Conservation (phyloP, 2,113 vertebrate species). For the Corvus hawaiiensis region DNA sequence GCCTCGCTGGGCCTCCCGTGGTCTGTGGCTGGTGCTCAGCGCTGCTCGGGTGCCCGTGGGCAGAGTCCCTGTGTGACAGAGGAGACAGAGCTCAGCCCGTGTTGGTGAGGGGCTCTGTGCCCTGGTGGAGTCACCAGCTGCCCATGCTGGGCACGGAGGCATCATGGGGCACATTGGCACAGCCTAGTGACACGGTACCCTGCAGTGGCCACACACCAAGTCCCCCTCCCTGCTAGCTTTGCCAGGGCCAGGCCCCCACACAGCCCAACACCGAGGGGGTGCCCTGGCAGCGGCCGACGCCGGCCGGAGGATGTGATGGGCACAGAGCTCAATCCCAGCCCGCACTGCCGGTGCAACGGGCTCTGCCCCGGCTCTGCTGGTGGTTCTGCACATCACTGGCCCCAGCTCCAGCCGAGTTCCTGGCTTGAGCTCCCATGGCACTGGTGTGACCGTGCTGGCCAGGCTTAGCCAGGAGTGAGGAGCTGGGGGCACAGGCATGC, state of each 20-base stretch:
- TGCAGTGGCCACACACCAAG: neutral
- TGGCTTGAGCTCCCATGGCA: neutral
- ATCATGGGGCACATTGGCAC: accelerated
- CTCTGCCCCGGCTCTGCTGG: neutral
- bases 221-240: neutral
- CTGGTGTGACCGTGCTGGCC: neutral
- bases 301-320: accelerated
- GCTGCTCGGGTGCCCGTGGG: neutral
- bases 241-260: neutral
- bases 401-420: neutral
- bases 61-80: neutral
- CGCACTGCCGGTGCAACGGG: accelerated
- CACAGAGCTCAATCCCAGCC: neutral
- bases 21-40: accelerated
- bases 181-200: accelerated
- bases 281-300: accelerated
- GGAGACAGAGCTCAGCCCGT: neutral
- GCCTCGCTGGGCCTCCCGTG: neutral
- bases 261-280: accelerated
- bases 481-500: neutral
- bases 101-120: accelerated
- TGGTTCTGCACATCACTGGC: neutral
- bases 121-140: accelerated
- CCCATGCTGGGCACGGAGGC: neutral
- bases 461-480: neutral